Evolutionary conservation across 2,888 invertebrate species (phyloP).

Genomic region (Scelioninae gen. 1): DNA sequence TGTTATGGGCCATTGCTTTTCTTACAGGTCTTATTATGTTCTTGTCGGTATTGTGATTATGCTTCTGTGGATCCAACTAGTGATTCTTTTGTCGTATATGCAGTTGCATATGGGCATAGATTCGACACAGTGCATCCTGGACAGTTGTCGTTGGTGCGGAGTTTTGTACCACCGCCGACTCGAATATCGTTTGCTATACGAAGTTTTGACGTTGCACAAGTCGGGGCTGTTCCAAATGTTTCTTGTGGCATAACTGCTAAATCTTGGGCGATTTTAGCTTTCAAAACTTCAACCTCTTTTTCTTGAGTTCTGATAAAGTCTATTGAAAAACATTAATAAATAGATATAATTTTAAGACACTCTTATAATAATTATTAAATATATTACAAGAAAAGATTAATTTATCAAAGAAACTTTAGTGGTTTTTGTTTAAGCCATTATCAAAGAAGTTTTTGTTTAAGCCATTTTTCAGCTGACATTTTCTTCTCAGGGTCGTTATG

Average conservation of each 20-base stretch:
- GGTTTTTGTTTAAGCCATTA: too few species aligned
- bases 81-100: conserved; percentile 93
- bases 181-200: conserved; percentile 85
- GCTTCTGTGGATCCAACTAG: conserved; percentile 87
- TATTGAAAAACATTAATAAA: conserved; percentile 82
- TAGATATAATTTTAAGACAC: conserved; percentile 1
- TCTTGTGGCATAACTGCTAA: conserved; percentile 95
- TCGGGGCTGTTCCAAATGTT: conserved; percentile 86
- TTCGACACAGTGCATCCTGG: conserved; percentile 85
- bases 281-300: conserved; percentile 95
- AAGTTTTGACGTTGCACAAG: conserved; percentile 87
- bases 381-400: too few species aligned
- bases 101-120: conserved; percentile 95
- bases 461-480: too few species aligned
- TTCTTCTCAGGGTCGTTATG: too few species aligned
- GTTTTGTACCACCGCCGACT: conserved; percentile 80
- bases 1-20: conserved; percentile 65
- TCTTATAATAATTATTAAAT: too few species aligned
- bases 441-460: too few species aligned
- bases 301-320: conserved; percentile 93
- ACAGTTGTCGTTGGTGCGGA: conserved; percentile 82
- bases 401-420: too few species aligned
- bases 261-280: conserved; percentile 95
- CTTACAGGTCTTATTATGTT: conserved; percentile 23
- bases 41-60: conserved; percentile 78